Evolutionary conservation across 1,140 invertebrate species (phyloP).

Genomic region (Microplitis mediator): DNA sequence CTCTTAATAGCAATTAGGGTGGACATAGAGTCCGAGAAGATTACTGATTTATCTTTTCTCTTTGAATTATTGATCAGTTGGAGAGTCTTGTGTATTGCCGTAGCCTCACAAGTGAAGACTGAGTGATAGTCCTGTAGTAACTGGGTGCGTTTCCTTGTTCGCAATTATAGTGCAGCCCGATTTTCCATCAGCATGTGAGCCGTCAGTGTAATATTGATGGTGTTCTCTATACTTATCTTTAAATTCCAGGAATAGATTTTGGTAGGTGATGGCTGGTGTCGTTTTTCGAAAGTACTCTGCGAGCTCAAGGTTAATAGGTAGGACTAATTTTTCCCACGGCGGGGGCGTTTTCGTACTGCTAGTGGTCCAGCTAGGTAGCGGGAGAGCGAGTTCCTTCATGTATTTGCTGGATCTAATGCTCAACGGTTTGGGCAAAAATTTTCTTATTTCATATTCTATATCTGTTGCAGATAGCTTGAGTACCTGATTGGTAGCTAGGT

Average conservation of each 20-base stretch:
- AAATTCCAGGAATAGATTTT: not conserved
- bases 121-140: no score
- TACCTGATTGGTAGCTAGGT: not conserved
- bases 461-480: not conserved
- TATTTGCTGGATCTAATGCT: not conserved
- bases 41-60: no score
- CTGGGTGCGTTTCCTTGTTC: not conserved
- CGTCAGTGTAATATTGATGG: not conserved
- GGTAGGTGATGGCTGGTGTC: not conserved
- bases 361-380: not conserved
- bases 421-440: not conserved
- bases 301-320: not conserved
- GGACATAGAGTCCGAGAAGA: no score
- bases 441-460: conserved; percentile 21
- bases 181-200: not conserved
- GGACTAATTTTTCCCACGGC: not conserved
- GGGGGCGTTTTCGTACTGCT: not conserved
- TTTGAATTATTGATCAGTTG: no score
- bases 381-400: not conserved
- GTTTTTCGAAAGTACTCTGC: not conserved
- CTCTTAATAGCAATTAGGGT: no score
- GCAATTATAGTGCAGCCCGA: not conserved
- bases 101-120: no score
- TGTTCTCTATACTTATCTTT: not conserved
- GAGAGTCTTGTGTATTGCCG: no score